Evolutionary conservation across 64 coral and sea anemone genomes (phyloP), one percentile per base, ranked within the genome.

Genomic region (Montipora cactus): DNA sequence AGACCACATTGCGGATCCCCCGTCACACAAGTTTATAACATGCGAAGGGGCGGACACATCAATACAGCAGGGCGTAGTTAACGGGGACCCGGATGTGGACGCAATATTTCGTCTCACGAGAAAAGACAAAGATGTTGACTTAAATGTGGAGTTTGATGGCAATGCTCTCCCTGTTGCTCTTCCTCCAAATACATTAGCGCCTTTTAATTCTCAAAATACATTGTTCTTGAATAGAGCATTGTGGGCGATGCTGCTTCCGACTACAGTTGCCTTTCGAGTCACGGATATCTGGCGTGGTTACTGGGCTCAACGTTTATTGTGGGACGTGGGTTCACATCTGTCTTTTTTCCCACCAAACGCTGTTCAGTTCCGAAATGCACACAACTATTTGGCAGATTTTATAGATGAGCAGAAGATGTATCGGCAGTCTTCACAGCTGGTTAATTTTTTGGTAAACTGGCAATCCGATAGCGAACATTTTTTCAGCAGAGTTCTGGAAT

Each of bases 321-420:
- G 89, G 89, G 94, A 95, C 23, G 78, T 95, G 47, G 94, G 89
- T 13, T 81, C 81, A 20, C 87, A 95, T 47, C 58, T 95, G 67
- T 90, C 94, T 9, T 95, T 95, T 86, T 95, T 95, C 51, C 89
- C 89, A 15, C 94, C 94, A 51, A 95, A 95, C 85, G 94, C 94
- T 2, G 66, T 91, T 18, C 94, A 95, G 59, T 55, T 79, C 64
- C 73, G 94, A 46, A 95, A 88, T 71, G 58, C 94, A 14, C 22
- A 23, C 22, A 23, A 23, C 22, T 23, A 23, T 23, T 23, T 23
- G 22, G 22, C 22, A 23, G 22, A 23, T 23, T 23, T 23, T 23
- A 23, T 23, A 23, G 22, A 23, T 23, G 22, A 23, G 22, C 22
- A 23, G 0, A 0, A 23, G 22, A 23, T 23, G 22, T 23, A 23